A percentile compares a stretch with the other conserved stretches of the same genome.
phyloP scores from a whole-genome alignment of 2,113 vertebrate species.

The Polyodon spathula region DNA sequence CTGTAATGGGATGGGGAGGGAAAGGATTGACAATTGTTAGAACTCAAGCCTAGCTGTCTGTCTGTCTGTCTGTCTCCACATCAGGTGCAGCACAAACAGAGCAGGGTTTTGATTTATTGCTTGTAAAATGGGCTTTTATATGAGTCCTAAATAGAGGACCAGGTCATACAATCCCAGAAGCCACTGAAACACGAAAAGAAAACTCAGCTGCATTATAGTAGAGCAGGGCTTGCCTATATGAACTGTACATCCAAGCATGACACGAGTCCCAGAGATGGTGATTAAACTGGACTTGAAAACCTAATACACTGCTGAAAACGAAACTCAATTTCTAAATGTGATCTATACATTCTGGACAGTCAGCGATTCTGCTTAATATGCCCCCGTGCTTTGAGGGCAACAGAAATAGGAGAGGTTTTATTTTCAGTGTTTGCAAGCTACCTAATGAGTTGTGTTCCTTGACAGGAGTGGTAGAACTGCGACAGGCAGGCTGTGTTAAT shows the following conservation, averaged over 20 bases:
- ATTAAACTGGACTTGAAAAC: constrained; percentile 30
- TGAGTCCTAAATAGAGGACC: neutral
- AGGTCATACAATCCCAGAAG: neutral
- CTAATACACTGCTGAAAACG: constrained; percentile 29
- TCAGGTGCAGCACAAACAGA: too few species aligned
- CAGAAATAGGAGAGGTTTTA: neutral
- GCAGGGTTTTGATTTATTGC: too few species aligned
- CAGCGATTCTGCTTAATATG: neutral
- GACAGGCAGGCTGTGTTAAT: constrained; percentile 4
- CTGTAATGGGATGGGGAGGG: too few species aligned
- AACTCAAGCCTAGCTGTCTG: too few species aligned
- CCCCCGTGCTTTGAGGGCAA: neutral
- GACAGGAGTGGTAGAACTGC: neutral
- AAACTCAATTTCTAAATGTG: constrained; percentile 36
- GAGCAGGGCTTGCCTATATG: neutral
- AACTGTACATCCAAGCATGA: neutral
- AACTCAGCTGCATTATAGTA: neutral
- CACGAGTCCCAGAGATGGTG: constrained; percentile 1
- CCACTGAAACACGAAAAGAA: neutral
- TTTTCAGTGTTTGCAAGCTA: neutral
- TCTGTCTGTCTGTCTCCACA: too few species aligned
- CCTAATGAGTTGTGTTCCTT: constrained; percentile 20
- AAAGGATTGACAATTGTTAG: too few species aligned
- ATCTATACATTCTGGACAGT: constrained; percentile 22
- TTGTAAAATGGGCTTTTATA: too few species aligned